These are phyloP conservation scores for Bubo blakistoni DNA, from an alignment of 2,113 vertebrate species.

Conservation along the genomic window DNA sequence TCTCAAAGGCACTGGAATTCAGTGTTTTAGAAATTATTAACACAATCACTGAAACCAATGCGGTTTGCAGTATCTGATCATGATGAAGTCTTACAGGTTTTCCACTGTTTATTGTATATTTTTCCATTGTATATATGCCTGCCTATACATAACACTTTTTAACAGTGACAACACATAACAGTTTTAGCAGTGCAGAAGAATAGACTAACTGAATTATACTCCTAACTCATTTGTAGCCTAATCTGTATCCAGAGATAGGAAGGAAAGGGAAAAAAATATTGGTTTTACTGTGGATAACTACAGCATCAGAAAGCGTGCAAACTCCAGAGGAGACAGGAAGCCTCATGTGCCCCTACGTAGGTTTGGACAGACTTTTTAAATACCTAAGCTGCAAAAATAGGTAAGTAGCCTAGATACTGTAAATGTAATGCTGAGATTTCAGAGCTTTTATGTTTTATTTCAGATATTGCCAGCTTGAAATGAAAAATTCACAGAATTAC, in stretches of 20 bases:
- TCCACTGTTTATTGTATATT: background rate
- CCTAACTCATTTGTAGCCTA: background rate
- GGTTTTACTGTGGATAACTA: background rate
- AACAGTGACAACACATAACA: background rate
- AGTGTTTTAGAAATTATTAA: background rate
- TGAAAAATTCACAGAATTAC: constrained; percentile 64
- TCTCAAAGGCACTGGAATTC: background rate
- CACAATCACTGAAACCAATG: background rate
- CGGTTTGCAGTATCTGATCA: background rate
- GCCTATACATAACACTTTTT: background rate
- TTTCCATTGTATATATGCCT: background rate
- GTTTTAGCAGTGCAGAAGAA: background rate
- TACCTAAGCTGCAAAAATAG: background rate
- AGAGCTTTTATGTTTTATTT: background rate
- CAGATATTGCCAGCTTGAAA: background rate
- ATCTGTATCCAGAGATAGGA: background rate
- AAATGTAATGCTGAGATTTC: background rate
- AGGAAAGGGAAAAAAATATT: background rate
- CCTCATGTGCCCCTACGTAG: background rate
- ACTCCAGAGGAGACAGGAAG: background rate
- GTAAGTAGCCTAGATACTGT: background rate
- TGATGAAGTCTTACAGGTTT: background rate
- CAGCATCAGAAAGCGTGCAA: background rate
- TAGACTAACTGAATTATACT: background rate
- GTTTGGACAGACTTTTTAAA: background rate